These are phyloP conservation scores for Diplazon laetatorius DNA, from an alignment of 2,888 invertebrate genomes.

Conservation along the genomic window DNA sequence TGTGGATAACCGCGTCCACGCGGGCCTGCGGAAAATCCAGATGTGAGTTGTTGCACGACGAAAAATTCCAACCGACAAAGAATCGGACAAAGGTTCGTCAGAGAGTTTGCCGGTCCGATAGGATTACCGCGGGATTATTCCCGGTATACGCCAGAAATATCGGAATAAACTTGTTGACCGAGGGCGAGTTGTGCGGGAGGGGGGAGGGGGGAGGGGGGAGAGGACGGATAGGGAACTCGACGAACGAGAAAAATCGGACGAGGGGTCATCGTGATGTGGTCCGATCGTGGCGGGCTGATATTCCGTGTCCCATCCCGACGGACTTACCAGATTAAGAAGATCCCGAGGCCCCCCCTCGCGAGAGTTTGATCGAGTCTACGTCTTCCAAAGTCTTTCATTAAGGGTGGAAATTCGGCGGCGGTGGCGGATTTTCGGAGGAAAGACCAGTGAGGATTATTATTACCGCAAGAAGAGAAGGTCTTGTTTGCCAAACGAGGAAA, in stretches of 20 bases:
- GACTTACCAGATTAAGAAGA: constrained; percentile 80
- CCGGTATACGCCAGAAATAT: constrained; percentile 71
- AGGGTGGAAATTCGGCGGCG: constrained; percentile 69
- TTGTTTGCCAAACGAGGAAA: constrained; percentile 81
- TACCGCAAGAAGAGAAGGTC: constrained; percentile 75
- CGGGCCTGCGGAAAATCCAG: constrained; percentile 29
- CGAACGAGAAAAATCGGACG: constrained; percentile 42
- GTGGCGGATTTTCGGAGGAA: constrained; percentile 73
- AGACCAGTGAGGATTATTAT: constrained; percentile 79
- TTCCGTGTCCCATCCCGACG: constrained; percentile 75
- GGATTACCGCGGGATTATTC: constrained; percentile 75
- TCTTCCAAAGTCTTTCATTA: constrained; percentile 82
- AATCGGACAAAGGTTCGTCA: constrained; percentile 73
- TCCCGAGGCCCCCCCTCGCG: constrained; percentile 67
- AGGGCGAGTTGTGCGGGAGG: constrained; percentile 58
- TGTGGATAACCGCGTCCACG: background rate
- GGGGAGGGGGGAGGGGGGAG: constrained; percentile 38
- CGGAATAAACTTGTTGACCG: constrained; percentile 77
- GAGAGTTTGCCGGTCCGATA: constrained; percentile 70
- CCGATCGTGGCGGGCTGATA: constrained; percentile 54
- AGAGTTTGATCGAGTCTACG: constrained; percentile 82
- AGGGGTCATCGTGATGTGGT: constrained; percentile 73
- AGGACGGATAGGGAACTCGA: constrained; percentile 43
- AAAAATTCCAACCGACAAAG: constrained; percentile 51
- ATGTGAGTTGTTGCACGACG: constrained; percentile 37